Base-by-base conservation (phyloP, 2,888 invertebrate genomes). In the Yponomeuta sedellus region DNA sequence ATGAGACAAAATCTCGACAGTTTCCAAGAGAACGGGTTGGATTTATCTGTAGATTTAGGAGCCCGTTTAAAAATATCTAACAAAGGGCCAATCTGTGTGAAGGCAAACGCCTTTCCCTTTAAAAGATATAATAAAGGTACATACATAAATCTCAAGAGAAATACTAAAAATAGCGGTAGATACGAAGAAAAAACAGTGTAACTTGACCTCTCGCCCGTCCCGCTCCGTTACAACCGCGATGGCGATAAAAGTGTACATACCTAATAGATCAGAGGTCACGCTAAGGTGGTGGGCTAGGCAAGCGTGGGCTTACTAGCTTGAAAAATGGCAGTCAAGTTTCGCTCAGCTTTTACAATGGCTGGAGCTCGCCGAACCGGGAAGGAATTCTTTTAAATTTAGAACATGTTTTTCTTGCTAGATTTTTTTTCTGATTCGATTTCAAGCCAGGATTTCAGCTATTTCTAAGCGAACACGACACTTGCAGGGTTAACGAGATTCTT, bases 61-160 rank as follows among this genome's bases (percentile, higher is more conserved):
- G 20, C 61, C 44, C 58, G 82, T 77, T 52, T 52, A 52, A 52
- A 52, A 52, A 52, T 52, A 52, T 52, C 44, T 52, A 52, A 74
- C 44, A 52, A 52, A 52, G 44, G 44, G 44, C 77, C 82, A 77
- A 89, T 88, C 82, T 90, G 86, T 91, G 90, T 84, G 89, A 89
- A 90, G 89, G 90, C 84, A 80, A 90, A 85, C 91, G 83, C 89
- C 91, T 90, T 90, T 89, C 90, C 85, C 88, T 90, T 87, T 79
- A 61, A 40, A 40, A 61, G 20, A 64, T 57, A 22, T 25, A 19
- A 58, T 64, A 40, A 40, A 63, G 44, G 34, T 34, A 65, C 75
- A 79, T 81, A 82, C 84, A 86, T 86, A 88, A 89, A 89, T 91
- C 88, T 88, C 89, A 88, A 89, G 88, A 86, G 88, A 88, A 89